Base-by-base conservation (phyloP, 2,113 vertebrate species). In the human region DNA sequence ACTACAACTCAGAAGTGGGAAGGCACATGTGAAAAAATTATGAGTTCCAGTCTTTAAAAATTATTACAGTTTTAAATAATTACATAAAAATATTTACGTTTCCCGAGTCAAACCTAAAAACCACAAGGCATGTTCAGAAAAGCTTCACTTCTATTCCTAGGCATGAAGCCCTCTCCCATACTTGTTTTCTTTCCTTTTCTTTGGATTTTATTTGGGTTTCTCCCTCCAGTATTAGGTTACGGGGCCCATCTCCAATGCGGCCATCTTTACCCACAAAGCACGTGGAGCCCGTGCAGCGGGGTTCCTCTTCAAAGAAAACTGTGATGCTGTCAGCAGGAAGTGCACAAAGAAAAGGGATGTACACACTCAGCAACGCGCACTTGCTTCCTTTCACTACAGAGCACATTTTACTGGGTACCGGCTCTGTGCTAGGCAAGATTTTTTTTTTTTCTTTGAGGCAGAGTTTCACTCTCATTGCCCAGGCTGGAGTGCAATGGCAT, bases 31-130 rank as follows among this genome's bases (percentile, higher is more conserved):
- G 66, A n/a, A 72, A 82, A 81, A 86, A 81, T 35, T 38, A 70
- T 16, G 10, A 48, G 16, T 40, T 52, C 76, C 3, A 3, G 55
- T 30, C 94, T 81, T 68, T 73, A 66, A 48, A 72, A 45, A 38
- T 48, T 27, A 48, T 55, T 78, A 27, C 88, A 66, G 14, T 88
- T 82, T 89, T 70, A 43, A n/a, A 89, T n/a, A 38, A 61, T 73
- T 79, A 79, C 10, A 88, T 73, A 55, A 52, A 89, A 89, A 14
- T 83, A 50, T 79, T 72, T 79, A 59, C 7, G 32, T 64, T 85
- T 79, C 55, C 90, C 25, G 95, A 79, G 79, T 79, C 43, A 61
- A 78, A 64, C 84, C 30, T 89, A 79, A 84, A 92, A 89, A 40
- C 70, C 89, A 59, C 83, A 61, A 88, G 83, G 61, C 70, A 70